Base-by-base conservation (phyloP, 2,113 vertebrate genomes). In the Arvicanthis niloticus region DNA sequence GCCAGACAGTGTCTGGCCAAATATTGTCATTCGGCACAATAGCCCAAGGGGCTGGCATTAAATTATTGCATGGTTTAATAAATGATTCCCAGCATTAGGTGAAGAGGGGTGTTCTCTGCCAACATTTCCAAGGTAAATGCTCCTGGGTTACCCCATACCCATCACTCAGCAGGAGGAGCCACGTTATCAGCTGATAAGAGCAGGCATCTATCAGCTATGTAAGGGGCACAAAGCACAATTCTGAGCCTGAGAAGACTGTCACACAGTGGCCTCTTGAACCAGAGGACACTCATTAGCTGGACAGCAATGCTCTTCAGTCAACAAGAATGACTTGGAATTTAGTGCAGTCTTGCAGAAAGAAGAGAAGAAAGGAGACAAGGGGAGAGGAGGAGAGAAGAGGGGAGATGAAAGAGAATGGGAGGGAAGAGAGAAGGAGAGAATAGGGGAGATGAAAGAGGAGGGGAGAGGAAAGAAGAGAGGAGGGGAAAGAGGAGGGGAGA, bases 261-360 rank as follows among this genome's bases (percentile, higher is more conserved):
- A 0, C 45, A 45, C n/a, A 51, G 62, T 31, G 56, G 68, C 34
- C 34, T 58, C 58, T 51, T n/a, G 85, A 84, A 11, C n/a, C 65
- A 2, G 40, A 42, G 82, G 22, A 11, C 0, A 2, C 1, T 17
- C 51, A 72, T 72, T 21, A 40, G 26, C 26, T 40, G 67, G 70
- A 31, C 4, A 34, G 51, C 34, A 26, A 65, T 53, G 7, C 12
- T 42, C 22, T 19, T 34, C 21, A 56, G 96, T 89, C 75, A 94
- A 42, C 29, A 75, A 97, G 96, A 67, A 95, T 53, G 90, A 97
- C 95, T 97, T 94, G 78, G 60, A 19, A 67, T 12, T 86, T 34
- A 86, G 19, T 16, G 16, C 31, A n/a, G 34, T 82, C 67, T 85
- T 98, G 5, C 26, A 88, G 78, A 93, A 91, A 62, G 37, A 40